These are phyloP conservation scores for Carposina sasakii DNA, from an alignment of 1,140 invertebrate genomes.

Conservation along the genomic window DNA sequence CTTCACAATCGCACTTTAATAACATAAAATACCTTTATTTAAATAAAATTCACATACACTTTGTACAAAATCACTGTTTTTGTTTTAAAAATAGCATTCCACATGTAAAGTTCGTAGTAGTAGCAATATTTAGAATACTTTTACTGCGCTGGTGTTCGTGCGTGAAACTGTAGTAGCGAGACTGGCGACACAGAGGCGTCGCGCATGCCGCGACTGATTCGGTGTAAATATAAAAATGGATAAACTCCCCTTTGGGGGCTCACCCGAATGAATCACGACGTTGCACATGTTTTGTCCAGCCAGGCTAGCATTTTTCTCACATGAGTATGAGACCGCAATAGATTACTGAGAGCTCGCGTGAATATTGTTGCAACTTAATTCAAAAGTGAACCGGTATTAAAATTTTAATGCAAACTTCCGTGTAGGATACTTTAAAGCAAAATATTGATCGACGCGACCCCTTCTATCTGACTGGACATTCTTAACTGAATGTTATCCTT, in stretches of 20 bases:
- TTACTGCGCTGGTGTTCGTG: constrained; percentile 64
- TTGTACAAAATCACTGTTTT: constrained; percentile 33
- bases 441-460: constrained; percentile 67
- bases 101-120: constrained; percentile 63
- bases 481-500: constrained; percentile 46
- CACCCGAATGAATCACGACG: constrained; percentile 65
- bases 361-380: constrained; percentile 17
- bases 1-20: constrained; percentile 36
- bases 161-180: constrained; percentile 65
- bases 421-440: constrained; percentile 53
- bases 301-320: no score
- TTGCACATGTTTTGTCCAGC: constrained; percentile 42
- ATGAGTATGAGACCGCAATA: no score
- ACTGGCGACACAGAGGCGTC: constrained; percentile 64
- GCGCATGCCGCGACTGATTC: constrained; percentile 68
- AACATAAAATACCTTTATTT: constrained; percentile 23
- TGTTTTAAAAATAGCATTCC: constrained; percentile 54
- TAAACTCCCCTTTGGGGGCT: constrained; percentile 69
- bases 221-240: constrained; percentile 72
- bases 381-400: no score
- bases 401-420: constrained; percentile 60
- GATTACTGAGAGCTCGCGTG: constrained; percentile 18
- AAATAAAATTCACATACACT: constrained; percentile 32
- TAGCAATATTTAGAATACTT: constrained; percentile 68
- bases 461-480: constrained; percentile 51